Evolutionary conservation across 1,140 invertebrate genomes (phyloP).

Genomic region (Brachionus sp.): DNA sequence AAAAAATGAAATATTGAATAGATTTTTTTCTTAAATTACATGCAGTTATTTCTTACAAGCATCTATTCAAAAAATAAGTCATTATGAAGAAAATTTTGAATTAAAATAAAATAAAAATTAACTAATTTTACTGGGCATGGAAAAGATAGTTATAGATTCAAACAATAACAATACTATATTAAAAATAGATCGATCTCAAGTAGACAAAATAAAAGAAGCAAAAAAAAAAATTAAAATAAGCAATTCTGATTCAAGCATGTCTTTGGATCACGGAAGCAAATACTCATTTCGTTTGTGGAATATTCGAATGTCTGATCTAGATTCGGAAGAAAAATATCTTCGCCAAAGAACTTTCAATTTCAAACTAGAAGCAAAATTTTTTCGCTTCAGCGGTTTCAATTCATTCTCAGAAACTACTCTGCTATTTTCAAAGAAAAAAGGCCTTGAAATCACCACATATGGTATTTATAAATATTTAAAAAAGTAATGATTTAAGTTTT

Average conservation of each 20-base stretch:
- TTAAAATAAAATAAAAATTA: neutral
- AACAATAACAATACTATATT: neutral
- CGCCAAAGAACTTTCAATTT: neutral
- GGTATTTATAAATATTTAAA: neutral
- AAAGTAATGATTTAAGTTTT: neutral
- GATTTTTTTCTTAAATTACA: neutral
- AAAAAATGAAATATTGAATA: neutral
- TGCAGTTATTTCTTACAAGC: neutral
- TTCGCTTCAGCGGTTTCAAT: conserved; percentile 27
- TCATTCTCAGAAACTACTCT: neutral
- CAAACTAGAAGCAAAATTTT: conserved; percentile 26
- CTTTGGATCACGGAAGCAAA: neutral
- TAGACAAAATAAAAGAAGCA: neutral
- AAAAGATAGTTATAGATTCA: neutral
- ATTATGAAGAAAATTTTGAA: neutral
- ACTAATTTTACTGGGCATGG: neutral
- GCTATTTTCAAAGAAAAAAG: conserved; percentile 18
- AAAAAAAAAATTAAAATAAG: neutral
- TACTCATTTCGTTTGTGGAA: conserved; percentile 11
- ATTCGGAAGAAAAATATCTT: conserved; percentile 29
- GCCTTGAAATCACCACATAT: neutral
- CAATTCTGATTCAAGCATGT: neutral
- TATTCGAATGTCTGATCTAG: neutral
- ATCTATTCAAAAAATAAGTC: neutral
- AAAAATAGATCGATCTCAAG: neutral